Evolutionary conservation across 1,140 invertebrate species (phyloP), one percentile per base, ranked within the genome.

Genomic region (Lanistes nyassanus): DNA sequence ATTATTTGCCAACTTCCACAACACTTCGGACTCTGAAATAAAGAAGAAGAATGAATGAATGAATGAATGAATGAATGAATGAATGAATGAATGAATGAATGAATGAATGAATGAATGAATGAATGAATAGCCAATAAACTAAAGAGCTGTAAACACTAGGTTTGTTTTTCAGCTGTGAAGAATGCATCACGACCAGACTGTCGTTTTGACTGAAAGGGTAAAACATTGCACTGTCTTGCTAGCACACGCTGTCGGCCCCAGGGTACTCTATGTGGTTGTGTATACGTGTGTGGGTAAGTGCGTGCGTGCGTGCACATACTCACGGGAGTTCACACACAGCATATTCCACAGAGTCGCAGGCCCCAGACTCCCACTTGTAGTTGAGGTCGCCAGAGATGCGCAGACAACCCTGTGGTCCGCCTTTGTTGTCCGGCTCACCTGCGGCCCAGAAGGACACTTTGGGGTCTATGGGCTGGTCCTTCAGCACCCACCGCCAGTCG

Each of bases 301-400:
- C n/a, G n/a, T n/a, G n/a, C n/a, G n/a, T n/a, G n/a, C 42, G 1
- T 6, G 62, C 23, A 13, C 11, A 37, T 23, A 70, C 68, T 70
- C 21, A 70, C 68, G 68, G 68, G 21, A 58, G 53, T 36, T 70
- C 68, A 51, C 68, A 70, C n/a, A 70, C 53, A n/a, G 68, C n/a
- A 36, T 70, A 70, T 34, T 70, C 68, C 51, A 70, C 68, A 0
- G 68, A 70, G 53, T 58, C 47, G 31, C 68, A 70, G 23, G 13
- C 31, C 51, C 68, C 68, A 51, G 53, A 51, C 68, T 70, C 68
- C 68, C 68, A 70, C 53, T 70, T 70, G 68, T 51, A 70, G 26
- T 58, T 36, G 39, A 70, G 68, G 68, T 47, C 51, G 7, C 21
- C 68, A 7, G 68, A 70, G 5, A 70, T 58, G 51, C 68, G 68